Evolutionary conservation across 2,888 invertebrate species (phyloP), one percentile per base, ranked within the genome.

Genomic region (Cephus nigrinus): DNA sequence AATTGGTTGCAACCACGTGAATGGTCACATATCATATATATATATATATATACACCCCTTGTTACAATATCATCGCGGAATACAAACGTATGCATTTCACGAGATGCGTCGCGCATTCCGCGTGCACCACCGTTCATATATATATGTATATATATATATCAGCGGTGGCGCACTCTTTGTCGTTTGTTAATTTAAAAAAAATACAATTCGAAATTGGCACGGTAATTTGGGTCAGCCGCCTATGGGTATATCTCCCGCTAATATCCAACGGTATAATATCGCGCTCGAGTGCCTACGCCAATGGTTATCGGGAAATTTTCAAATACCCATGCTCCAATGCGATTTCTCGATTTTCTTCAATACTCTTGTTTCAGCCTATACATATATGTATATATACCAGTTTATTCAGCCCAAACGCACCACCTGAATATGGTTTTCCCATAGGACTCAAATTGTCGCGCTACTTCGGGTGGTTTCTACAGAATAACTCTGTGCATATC

Each of bases 1-100:
- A 55, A 88, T 86, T 87, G 88, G 88, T 83, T 79, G 83, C 81
- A 1, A 34, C 34, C 74, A 74, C 80, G 74, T 82, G 86, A 71
- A 55, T 55, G 23, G 55, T 23, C 55, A 23, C 23, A 23, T 55
- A 55, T 23, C 55, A 55, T 5, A 1, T 2, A 5, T 23, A 23
- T 1, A 12, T 2, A 34, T 11, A 34, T 11, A 11, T 34, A 11
- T 35, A 35, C 35, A 12, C 12, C 12, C 55, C 2, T 55, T 23
- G 55, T 55, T 55, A 55, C 9, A 55, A 55, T 55, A 55, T 55
- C 30, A 71, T 33, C 23, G 69, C 55, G 12, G 12, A 31, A 72
- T 73, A 40, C 30, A 69, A 69, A 77, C 15, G 31, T n/a, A 40
- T 36, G 55, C 32, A 30, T 36, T 73, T 71, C 35, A 69, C 74